phyloP scores from a whole-genome alignment of 2,797 vertebrate species.

The Pempheris klunzingeri region DNA sequence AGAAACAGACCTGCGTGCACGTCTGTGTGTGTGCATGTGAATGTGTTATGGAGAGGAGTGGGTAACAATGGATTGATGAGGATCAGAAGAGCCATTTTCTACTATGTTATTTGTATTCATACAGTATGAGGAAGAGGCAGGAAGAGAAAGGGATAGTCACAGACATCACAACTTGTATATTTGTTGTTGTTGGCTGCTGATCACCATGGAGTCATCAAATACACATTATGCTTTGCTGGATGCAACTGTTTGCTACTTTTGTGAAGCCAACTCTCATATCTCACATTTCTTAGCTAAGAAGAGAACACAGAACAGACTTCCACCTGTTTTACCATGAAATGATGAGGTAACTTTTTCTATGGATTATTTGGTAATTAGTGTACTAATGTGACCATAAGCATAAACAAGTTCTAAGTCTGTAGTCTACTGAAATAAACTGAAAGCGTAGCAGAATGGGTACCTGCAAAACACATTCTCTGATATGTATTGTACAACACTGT shows the following conservation, averaged over 20 bases:
- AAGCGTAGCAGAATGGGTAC: not conserved
- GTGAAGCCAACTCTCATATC: conserved; percentile 5
- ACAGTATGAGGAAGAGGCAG: conserved; percentile 7
- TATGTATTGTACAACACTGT: not conserved
- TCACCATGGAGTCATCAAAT: conserved; percentile 9
- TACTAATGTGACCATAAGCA: not conserved
- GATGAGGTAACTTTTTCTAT: not conserved
- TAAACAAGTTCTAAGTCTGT: not conserved
- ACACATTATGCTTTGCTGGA: not conserved
- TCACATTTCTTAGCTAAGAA: conserved; percentile 13
- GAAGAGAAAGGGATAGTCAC: not conserved
- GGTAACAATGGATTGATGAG: conserved; percentile 46
- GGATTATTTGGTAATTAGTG: not conserved
- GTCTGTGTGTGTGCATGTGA: not conserved
- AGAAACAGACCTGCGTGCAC: conserved; percentile 62
- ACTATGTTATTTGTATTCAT: conserved; percentile 37
- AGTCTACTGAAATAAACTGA: not conserved
- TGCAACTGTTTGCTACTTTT: conserved; percentile 8
- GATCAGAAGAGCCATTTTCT: conserved; percentile 44
- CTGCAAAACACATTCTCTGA: not conserved
- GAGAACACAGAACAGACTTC: not conserved
- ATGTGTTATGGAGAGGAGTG: conserved; percentile 19
- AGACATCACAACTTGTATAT: conserved; percentile 4
- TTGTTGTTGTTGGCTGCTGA: not conserved
- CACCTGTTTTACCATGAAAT: not conserved